Evolutionary conservation across 2,888 invertebrate species (phyloP), one percentile per base, ranked within the genome.

Genomic region (Liposcelis brunnea): DNA sequence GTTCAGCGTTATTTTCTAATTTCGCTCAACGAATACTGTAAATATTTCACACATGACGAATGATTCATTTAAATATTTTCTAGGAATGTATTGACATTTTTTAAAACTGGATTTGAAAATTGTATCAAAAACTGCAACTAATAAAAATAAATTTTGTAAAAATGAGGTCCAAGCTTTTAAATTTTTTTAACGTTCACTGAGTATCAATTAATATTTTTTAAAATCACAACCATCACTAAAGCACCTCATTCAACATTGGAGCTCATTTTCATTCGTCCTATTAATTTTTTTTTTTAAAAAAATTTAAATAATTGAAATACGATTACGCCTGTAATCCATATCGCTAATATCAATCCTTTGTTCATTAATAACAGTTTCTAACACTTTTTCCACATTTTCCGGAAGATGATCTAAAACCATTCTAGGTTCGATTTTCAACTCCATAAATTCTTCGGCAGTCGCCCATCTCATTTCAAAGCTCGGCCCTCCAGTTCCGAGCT

Each of bases 361-460:
- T 50, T 66, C 64, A 26, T 57, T 55, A 12, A 80, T 58, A 42
- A 81, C 67, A 1, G 72, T 75, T 43, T 74, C 70, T 43, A 89
- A 63, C 16, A 82, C 80, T 52, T 73, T 67, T 53, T 76, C 71
- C 14, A 87, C 75, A 58, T 78, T 79, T 58, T 85, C 79, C 0
- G 90, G 89, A 42, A 89, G 65, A 60, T 91, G 90, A 61, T 91
- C 89, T 1, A 82, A 67, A 3, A 89, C 59, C 83, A 89, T 89
- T 42, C 80, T 70, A 5, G 85, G 84, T 75, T 85, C 84, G 44
- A 90, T 81, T 53, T 80, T 71, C 44, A 90, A 66, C 57, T 85
- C 81, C 67, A 75, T 74, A 62, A 86, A 86, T 59, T 82, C 80
- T 57, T 84, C 82, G 0, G 82, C 70, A 46, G 74, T 69, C 2